These are phyloP conservation scores for Nasua narica DNA, from an alignment of 2,797 vertebrate species.

Conservation along the genomic window DNA sequence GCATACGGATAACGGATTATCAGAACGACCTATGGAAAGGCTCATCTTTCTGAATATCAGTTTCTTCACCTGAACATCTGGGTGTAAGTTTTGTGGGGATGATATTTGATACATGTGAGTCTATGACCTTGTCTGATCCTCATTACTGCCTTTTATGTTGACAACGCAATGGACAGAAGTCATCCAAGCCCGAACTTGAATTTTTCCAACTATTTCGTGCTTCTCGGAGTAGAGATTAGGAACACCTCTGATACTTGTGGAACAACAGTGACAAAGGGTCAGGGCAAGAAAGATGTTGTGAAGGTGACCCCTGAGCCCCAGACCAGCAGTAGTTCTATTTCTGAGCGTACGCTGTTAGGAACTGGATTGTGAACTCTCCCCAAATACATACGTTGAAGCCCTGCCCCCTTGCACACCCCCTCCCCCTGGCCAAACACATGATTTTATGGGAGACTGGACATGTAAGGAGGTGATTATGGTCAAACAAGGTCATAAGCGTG, in stretches of 20 bases:
- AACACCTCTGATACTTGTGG: not conserved
- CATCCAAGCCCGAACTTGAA: not conserved
- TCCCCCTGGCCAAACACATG: accelerated
- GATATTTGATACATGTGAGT: not conserved
- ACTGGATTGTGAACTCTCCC: not conserved
- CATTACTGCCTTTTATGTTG: not conserved
- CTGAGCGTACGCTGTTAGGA: too few species aligned
- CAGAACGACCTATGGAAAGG: not conserved
- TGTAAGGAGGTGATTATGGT: not conserved
- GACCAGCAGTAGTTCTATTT: not conserved
- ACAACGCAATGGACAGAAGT: not conserved
- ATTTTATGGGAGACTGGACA: not conserved
- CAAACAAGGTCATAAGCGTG: not conserved
- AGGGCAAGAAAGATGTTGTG: not conserved
- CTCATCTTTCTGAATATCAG: not conserved
- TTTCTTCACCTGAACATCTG: not conserved
- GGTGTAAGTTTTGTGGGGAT: not conserved
- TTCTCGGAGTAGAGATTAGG: not conserved
- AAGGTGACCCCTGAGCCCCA: not conserved
- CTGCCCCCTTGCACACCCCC: not conserved
- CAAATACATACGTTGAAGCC: not conserved
- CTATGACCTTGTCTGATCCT: not conserved
- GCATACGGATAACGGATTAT: not conserved
- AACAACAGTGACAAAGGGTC: not conserved
- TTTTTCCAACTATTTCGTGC: not conserved